phyloP scores from a whole-genome alignment of 2,113 vertebrate species.

The Turdus rufiventris region DNA sequence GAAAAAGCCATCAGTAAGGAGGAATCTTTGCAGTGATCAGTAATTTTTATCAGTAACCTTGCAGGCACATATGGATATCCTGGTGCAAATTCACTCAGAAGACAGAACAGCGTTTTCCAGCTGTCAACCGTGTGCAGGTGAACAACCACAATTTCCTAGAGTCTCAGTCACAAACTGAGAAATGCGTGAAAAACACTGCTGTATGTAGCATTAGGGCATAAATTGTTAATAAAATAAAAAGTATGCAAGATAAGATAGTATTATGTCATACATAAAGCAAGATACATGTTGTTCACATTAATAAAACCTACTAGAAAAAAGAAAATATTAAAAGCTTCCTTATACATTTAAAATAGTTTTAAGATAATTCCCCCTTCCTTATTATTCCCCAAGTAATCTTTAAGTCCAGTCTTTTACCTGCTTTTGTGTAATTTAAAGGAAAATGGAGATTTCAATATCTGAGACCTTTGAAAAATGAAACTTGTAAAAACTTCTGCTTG shows the following conservation, averaged over 20 bases:
- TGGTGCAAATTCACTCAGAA: neutral
- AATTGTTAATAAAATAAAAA: neutral
- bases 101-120: neutral
- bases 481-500: neutral
- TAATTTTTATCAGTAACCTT: neutral
- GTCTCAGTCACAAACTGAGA: neutral
- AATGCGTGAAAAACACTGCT: neutral
- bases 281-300: neutral
- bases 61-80: neutral
- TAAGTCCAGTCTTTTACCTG: neutral
- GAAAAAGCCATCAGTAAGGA: neutral
- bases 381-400: neutral
- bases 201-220: neutral
- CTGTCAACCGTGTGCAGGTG: neutral
- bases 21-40: neutral
- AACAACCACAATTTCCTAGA: neutral
- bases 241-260: neutral
- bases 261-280: neutral
- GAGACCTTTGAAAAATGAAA: neutral
- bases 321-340: neutral
- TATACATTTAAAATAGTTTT: neutral
- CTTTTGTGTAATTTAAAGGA: neutral
- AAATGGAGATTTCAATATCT: neutral
- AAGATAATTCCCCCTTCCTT: neutral
- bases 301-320: neutral